Evolutionary conservation across 2,113 vertebrate species (phyloP).

Genomic region (Rousettus leschenaultii): DNA sequence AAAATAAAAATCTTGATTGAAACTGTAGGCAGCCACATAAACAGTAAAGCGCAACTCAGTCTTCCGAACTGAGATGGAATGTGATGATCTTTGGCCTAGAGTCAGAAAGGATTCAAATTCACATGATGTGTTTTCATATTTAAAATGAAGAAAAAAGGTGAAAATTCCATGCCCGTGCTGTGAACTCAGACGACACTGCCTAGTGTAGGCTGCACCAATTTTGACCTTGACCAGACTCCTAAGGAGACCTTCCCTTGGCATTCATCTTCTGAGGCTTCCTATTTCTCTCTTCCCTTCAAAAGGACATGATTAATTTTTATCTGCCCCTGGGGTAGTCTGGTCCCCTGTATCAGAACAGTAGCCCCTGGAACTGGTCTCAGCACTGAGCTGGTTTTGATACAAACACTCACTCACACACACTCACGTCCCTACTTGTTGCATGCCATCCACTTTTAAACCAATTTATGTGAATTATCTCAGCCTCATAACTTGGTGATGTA

Average conservation of each 20-base stretch:
- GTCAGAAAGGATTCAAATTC: background rate
- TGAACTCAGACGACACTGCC: background rate
- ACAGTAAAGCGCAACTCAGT: background rate
- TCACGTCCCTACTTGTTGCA: background rate
- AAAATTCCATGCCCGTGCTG: background rate
- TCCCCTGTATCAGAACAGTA: background rate
- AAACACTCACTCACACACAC: background rate
- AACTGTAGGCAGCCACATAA: background rate
- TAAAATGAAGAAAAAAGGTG: background rate
- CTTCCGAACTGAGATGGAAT: background rate
- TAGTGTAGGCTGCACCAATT: background rate
- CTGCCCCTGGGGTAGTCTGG: background rate
- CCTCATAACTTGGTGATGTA: background rate
- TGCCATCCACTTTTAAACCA: background rate
- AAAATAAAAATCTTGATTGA: slow-evolving; percentile 15
- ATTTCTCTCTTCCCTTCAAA: background rate
- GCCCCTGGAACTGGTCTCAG: background rate
- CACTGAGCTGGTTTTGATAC: background rate
- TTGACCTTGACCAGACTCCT: background rate
- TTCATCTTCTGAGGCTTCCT: background rate
- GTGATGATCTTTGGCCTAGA: background rate
- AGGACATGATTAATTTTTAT: background rate
- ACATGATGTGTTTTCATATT: background rate
- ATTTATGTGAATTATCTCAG: background rate
- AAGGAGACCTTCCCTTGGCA: background rate